Conservation (phyloP, 2,888 invertebrate genomes). For the Orchesellides sinensis region DNA sequence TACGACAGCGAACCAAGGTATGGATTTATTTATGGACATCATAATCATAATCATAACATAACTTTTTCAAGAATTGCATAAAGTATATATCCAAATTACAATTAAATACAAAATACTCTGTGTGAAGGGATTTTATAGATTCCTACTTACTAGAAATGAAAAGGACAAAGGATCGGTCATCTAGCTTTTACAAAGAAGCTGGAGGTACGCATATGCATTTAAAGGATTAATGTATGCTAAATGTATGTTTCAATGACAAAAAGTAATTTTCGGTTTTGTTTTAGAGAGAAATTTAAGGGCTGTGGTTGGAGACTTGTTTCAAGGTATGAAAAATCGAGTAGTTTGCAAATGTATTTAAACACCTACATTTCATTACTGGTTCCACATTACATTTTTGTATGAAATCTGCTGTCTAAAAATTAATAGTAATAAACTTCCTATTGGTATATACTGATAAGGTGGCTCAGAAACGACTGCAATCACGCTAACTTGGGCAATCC, state of each 20-base stretch:
- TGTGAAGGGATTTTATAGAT: constrained; percentile 55
- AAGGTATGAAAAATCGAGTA: too few relatives aligned
- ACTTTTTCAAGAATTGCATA: too few relatives aligned
- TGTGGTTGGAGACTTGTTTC: constrained; percentile 55
- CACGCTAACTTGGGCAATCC: constrained; percentile 46
- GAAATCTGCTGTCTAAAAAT: too few relatives aligned
- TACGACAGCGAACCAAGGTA: constrained; percentile 32
- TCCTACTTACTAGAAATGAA: constrained; percentile 51
- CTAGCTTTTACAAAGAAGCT: constrained; percentile 48
- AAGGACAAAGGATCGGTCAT: constrained; percentile 32
- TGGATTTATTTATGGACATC: too few relatives aligned
- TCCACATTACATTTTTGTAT: too few relatives aligned
- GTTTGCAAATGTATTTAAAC: too few relatives aligned
- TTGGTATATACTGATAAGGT: not conserved
- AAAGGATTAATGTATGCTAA: not conserved
- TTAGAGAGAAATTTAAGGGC: constrained; percentile 53
- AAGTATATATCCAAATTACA: not conserved
- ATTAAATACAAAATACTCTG: not conserved
- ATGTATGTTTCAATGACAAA: not conserved
- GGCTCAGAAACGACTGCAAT: constrained; percentile 56
- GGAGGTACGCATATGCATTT: constrained; percentile 51
- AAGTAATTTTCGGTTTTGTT: not conserved
- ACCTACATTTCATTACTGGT: too few relatives aligned
- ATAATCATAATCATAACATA: too few relatives aligned
- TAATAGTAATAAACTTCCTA: too few relatives aligned